Evolutionary conservation across 2,113 vertebrate species (phyloP), one percentile per base, ranked within the genome.

Genomic region (western clawed frog (Xenopus tropicalis)): DNA sequence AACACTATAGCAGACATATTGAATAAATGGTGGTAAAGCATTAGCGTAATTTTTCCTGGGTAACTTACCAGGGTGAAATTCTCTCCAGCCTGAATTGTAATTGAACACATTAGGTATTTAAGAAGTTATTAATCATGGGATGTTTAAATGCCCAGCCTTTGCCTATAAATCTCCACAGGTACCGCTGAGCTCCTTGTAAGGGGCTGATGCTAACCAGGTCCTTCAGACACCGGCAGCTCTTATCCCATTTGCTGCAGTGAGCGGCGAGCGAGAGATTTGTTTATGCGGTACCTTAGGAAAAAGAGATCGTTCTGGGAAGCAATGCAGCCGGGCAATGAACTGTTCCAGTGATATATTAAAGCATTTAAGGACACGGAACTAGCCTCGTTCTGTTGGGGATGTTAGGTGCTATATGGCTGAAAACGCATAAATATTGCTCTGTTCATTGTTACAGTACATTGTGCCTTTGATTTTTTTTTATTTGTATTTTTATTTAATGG

Each of bases 201-300:
- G 19, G 62, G 20, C 19, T 57, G 37, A 65, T 44, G 62, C 42
- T 65, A 65, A 29, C 62, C 62, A 65, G 37, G 19, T 65, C 42
- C 62, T 43, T 21, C 13, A 25, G 24, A 63, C n/a, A 4, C 61
- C 25, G 16, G 24, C n/a, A 44, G 62, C 62, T 43, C 62, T 65
- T 65, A 14, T n/a, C 24, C n/a, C 44, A 20, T 65, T 44, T 65
- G 29, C 24, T n/a, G 14, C 37, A 19, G 61, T 29, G 25, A 11
- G 61, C 14, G 19, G 1, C 25, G n/a, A 11, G 17, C 17, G 42
- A 63, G 11, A 37, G 6, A 16, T 19, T 14, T 63, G 25, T 63
- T 63, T 63, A 63, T 63, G 19, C 37, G 5, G 29, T 37, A 37
- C 2, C 29, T 37, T 9, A 37, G 29, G 29, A 37, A 37, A 37